Evolutionary conservation across 2,113 vertebrate genomes (phyloP), one percentile per base, ranked within the genome.

Genomic region (Machaerirhynchus nigripectus): DNA sequence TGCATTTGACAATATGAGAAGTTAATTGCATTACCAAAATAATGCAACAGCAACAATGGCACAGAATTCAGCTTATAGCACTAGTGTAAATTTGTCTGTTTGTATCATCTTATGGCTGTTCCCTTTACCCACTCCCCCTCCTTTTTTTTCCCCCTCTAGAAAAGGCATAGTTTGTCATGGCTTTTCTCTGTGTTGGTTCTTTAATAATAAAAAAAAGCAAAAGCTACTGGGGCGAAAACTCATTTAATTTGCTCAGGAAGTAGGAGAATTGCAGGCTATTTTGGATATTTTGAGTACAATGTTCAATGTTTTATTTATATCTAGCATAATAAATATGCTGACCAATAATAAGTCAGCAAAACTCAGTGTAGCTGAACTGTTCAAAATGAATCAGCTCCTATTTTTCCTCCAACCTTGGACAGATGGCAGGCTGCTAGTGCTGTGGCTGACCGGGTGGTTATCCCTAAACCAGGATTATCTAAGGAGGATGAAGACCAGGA

Each of bases 241-340:
- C 11, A 80, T 86, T 84, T 78, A 52, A 46, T 87, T 95, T 89
- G 26, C 63, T 68, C 49, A 79, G 46, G 61, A 89, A 89, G 78
- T 13, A 56, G 84, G 57, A 94, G 65, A 76, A 76, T 87, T 81
- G 61, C 69, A 76, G 60, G 16, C 60, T 89, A 8, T 52, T 88
- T 63, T 49, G 40, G 64, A 10, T 91, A 71, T 91, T 94, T 82
- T 55, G 53, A 85, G 89, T 63, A 52, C 68, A 87, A 83, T 49
- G n/a, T 65, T 84, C 91, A 68, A 94, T 71, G 78, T 87, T 91
- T 92, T 90, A 89, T 95, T 96, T 91, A 79, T 92, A 82, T 64
- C 49, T 68, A 24, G 26, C 49, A 79, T 74, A 83, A 74, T 88
- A 92, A 92, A 92, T 80, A 67, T 74, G 76, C 86, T 95, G 92